Evolutionary conservation across 2,113 vertebrate genomes (phyloP).

Genomic region (Dipodomys stephensi): DNA sequence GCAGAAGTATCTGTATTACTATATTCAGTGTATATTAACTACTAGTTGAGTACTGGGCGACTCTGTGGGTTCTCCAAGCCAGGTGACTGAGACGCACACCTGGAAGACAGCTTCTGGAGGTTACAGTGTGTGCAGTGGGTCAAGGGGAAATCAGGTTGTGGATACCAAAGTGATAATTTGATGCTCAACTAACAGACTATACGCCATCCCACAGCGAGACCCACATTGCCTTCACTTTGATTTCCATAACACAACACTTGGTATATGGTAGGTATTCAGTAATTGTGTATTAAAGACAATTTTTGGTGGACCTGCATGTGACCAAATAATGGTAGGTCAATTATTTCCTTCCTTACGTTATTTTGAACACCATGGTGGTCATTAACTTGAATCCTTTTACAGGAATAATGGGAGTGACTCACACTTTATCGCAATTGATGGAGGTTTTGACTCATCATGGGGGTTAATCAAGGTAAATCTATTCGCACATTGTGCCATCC

Average conservation of each 20-base stretch:
- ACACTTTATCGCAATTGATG: slow-evolving; percentile 56
- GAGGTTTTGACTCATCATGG: slow-evolving; percentile 65
- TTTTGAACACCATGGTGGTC: slow-evolving; percentile 61
- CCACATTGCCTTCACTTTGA: background rate
- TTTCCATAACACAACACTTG: background rate
- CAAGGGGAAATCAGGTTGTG: background rate
- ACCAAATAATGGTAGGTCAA: slow-evolving; percentile 6
- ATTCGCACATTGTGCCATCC: slow-evolving; percentile 15
- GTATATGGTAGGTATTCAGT: background rate
- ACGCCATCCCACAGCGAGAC: background rate
- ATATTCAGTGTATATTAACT: background rate
- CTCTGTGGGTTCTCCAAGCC: background rate
- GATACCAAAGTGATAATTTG: background rate
- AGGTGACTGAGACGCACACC: background rate
- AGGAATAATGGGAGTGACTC: slow-evolving; percentile 74
- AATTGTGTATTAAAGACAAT: background rate
- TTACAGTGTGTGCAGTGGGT: too few species aligned
- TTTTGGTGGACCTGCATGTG: background rate
- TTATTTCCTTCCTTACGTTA: slow-evolving; percentile 66
- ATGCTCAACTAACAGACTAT: background rate
- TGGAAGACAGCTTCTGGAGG: background rate
- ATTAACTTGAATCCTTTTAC: slow-evolving; percentile 64
- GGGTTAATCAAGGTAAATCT: slow-evolving; percentile 64
- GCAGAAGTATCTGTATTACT: background rate
- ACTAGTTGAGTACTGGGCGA: background rate